phyloP scores from a whole-genome alignment of 2,113 vertebrate genomes.

The Anthoscopus minutus region DNA sequence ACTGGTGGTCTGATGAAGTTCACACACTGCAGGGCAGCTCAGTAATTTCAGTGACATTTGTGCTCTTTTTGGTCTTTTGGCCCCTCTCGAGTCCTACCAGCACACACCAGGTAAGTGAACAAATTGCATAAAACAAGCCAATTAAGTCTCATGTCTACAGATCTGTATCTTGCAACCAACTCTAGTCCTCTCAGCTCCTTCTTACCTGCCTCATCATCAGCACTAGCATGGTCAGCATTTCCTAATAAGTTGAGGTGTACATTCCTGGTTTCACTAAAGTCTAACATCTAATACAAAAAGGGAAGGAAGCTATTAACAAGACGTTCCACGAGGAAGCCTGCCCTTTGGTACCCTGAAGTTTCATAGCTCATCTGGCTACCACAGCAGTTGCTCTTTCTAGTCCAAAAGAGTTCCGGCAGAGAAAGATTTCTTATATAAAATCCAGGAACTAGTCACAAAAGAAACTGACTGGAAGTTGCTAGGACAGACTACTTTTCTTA shows the following conservation, averaged over 20 bases:
- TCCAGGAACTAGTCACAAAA: background rate
- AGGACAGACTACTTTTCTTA: background rate
- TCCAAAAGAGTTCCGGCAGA: background rate
- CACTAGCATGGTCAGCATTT: background rate
- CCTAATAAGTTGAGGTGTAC: rapidly evolving
- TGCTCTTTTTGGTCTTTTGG: background rate
- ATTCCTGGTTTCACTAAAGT: background rate
- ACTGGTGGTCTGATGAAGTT: background rate
- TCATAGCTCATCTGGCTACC: background rate
- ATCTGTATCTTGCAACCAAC: background rate
- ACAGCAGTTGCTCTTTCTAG: background rate
- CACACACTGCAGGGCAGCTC: background rate
- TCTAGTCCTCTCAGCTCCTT: background rate
- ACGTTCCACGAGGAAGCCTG: background rate
- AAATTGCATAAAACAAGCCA: background rate
- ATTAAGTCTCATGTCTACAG: background rate
- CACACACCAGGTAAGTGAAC: background rate
- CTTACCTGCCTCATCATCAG: background rate
- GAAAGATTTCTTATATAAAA: background rate
- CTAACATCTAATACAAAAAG: background rate
- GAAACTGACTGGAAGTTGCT: background rate
- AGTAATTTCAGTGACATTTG: background rate
- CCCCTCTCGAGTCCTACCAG: background rate
- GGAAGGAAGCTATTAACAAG: background rate
- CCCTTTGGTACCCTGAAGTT: background rate